Base-by-base conservation (phyloP, 2,113 vertebrate genomes). In the Megalops atlanticus region DNA sequence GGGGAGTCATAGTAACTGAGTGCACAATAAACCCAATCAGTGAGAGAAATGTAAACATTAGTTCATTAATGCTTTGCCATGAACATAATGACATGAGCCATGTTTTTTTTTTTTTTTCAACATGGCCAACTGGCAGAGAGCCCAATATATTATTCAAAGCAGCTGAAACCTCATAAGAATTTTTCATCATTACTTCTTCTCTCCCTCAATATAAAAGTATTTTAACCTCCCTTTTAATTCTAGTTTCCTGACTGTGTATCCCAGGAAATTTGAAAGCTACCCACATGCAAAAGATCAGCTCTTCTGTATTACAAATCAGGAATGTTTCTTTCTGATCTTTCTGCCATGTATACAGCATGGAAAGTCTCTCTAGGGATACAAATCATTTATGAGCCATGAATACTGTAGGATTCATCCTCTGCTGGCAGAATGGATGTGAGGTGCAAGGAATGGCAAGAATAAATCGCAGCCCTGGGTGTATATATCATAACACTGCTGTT, bases 41-140 rank as follows among this genome's bases (percentile, higher is more conserved):
- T n/a, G n/a, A 76, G 27, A 43, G 10, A 85, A 83, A 82, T 86
- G 68, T 33, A 70, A 70, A 39, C 54, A 78, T 36, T 21, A 68
- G 33, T 87, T 92, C 87, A 89, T 91, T 92, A 90, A 89, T 85
- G 84, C 76, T 77, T 89, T 85, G 87, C 89, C 88, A 90, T 71
- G 79, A 90, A 88, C 86, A 31, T 39, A 38, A n/a, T 81, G 87
- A 80, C 82, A 84, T 86, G 39, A 64, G 1, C 45, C 87, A 87
- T 87, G 78, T 64, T 74, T 90, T 79, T 80, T 78, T 81, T 87
- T 76, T 64, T 74, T 90, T 79, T 80, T 78, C 82, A 82, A 81
- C 78, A 82, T 81, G 74, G 47, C 82, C 86, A 89, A 89, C 86
- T 87, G 87, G 85, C 80, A 27, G 49, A 40, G 18, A 80, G 71